Base-by-base conservation (phyloP, 2,888 invertebrate species). In the Phragmatobia fuliginosa region DNA sequence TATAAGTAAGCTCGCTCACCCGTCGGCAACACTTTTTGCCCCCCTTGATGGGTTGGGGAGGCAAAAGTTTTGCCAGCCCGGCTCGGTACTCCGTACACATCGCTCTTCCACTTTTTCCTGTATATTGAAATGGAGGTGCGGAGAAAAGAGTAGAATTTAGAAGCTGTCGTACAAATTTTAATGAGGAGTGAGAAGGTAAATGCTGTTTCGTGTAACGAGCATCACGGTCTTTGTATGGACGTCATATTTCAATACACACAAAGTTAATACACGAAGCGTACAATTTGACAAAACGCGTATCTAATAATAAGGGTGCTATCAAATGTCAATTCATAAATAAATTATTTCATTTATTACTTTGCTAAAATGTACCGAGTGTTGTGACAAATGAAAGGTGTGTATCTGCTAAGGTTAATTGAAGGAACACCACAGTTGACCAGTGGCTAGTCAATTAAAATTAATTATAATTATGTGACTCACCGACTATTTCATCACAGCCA, bases 101-200 rank as follows among this genome's bases (percentile, higher is more conserved):
- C 90, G 94, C 94, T 94, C 94, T 93, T 94, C 93, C 92, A 94
- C 92, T 95, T 95, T 95, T 94, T 94, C 94, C 94, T 94, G 94
- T 94, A 94, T 93, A 94, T 94, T 94, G 94, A 94, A 95, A 94
- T 93, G 94, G 93, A 95, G 94, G 94, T 93, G 92, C 93, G 90
- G 93, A 94, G 94, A 94, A 94, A 94, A 94, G 94, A 94, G 94
- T 94, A 93, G 93, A 94, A 94, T 94, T 95, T 94, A 94, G 94
- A 94, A 89, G 93, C 92, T 93, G 92, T 92, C 93, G 94, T 91
- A 91, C 93, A 94, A 94, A 94, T 94, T 94, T 94, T 95, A 94
- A 95, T 94, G 94, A 94, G 93, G 91, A 94, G 90, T 91, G 92
- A 90, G 92, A 91, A 92, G 91, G 91, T 91, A 90, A 88, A 90